These are phyloP conservation scores for Neofelis nebulosa DNA, from an alignment of 2,113 vertebrate genomes.

Conservation along the genomic window DNA sequence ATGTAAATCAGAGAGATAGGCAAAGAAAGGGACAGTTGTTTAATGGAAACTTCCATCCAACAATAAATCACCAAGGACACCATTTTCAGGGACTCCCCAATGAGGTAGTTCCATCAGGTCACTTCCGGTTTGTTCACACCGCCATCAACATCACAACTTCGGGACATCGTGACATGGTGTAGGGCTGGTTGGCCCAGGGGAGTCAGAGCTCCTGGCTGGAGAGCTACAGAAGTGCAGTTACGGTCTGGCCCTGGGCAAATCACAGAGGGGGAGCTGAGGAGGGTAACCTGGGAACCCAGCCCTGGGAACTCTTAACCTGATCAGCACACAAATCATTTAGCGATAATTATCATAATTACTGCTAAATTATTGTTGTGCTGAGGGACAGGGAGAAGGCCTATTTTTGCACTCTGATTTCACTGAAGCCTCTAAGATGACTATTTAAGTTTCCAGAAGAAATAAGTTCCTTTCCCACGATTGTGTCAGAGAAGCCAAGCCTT, in stretches of 20 bases:
- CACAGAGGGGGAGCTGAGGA: not conserved
- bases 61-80: conserved; percentile 52
- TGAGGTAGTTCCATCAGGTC: not conserved
- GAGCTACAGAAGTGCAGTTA: not conserved
- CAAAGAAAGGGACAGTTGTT: conserved; percentile 45
- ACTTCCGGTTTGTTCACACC: not conserved
- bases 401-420: conserved; percentile 62
- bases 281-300: not conserved
- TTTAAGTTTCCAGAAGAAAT: conserved; percentile 71
- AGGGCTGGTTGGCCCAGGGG: not conserved
- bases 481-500: conserved; percentile 55
- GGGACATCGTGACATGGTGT: no score
- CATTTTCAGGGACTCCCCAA: conserved; percentile 9
- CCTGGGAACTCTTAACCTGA: conserved; percentile 45
- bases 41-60: conserved; percentile 77
- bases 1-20: conserved; percentile 73
- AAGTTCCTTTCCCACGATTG: conserved; percentile 64
- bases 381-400: not conserved
- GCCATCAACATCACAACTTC: no score
- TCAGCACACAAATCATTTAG: conserved; percentile 54
- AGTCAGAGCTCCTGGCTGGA: not conserved
- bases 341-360: conserved; percentile 71
- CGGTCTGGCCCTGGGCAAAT: not conserved
- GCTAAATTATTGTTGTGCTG: conserved; percentile 58
- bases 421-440: conserved; percentile 59